Percentiles rank a stretch among this genome's conserved stretches.
Conservation (phyloP, 2,888 invertebrate genomes). For the Habrosyne pyritoides region DNA sequence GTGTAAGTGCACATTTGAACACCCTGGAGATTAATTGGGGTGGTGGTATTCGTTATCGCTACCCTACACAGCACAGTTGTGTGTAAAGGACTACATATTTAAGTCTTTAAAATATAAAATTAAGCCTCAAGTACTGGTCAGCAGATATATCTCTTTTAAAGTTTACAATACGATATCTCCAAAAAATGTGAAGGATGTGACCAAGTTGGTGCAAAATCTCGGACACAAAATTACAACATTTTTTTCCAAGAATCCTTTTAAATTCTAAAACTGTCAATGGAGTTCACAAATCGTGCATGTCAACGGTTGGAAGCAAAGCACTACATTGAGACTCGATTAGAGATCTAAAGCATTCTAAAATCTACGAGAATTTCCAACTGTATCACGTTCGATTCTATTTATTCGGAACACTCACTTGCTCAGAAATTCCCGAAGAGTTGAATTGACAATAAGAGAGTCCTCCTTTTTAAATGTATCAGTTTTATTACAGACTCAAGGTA, state of each 20-base stretch:
- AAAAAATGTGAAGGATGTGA: no score
- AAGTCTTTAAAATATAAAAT: no score
- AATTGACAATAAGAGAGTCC: neutral
- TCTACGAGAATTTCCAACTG: neutral
- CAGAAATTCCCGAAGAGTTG: neutral
- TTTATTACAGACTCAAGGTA: neutral
- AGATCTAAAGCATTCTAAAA: conserved; percentile 3
- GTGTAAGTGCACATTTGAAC: no score
- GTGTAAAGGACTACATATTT: no score
- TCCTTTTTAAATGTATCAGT: neutral
- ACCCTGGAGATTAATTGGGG: no score
- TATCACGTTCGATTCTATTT: neutral
- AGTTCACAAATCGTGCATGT: conserved; percentile 2
- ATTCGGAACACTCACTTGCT: neutral
- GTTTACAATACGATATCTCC: no score
- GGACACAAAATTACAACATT: neutral
- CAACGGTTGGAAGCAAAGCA: neutral
- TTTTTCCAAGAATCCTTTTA: neutral
- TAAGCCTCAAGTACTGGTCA: no score
- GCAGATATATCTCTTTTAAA: no score
- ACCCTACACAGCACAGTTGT: no score
- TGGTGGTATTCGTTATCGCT: no score
- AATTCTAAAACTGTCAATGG: neutral
- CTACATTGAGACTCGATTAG: neutral
- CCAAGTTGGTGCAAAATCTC: neutral